These are phyloP conservation scores for Schlechtendalia chinensis DNA, from an alignment of 1,140 invertebrate genomes.

Conservation along the genomic window DNA sequence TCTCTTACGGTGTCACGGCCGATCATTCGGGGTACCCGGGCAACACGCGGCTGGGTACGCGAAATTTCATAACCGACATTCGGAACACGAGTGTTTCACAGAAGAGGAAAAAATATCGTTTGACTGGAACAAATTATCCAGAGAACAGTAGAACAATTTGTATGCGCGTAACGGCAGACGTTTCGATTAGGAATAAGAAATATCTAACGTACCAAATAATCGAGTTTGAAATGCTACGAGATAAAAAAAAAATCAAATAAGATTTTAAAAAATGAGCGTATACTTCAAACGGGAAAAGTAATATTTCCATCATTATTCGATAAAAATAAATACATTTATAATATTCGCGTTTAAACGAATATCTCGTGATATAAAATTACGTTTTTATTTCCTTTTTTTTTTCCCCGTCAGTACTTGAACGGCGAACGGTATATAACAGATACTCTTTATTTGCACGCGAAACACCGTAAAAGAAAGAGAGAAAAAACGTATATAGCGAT, in stretches of 20 bases:
- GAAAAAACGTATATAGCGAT: too few relatives aligned
- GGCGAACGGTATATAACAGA: too few relatives aligned
- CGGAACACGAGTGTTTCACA: too few relatives aligned
- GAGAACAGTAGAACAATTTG: background rate
- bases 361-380: too few relatives aligned
- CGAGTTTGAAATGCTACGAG: background rate
- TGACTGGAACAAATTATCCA: too few relatives aligned
- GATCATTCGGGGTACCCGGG: background rate
- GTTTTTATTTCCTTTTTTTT: too few relatives aligned
- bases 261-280: too few relatives aligned
- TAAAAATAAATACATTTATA: background rate
- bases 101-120: too few relatives aligned
- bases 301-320: background rate
- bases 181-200: background rate
- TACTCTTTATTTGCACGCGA: too few relatives aligned
- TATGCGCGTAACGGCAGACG: background rate
- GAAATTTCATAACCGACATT: background rate
- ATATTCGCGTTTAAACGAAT: background rate
- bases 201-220: conserved; percentile 1
- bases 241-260: background rate
- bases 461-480: too few relatives aligned
- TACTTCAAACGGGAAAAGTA: background rate
- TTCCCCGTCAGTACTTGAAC: too few relatives aligned
- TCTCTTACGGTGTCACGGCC: background rate
- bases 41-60: conserved; percentile 4